Evolutionary conservation across 2,888 invertebrate species (phyloP).

Genomic region (Oscheius sp.): DNA sequence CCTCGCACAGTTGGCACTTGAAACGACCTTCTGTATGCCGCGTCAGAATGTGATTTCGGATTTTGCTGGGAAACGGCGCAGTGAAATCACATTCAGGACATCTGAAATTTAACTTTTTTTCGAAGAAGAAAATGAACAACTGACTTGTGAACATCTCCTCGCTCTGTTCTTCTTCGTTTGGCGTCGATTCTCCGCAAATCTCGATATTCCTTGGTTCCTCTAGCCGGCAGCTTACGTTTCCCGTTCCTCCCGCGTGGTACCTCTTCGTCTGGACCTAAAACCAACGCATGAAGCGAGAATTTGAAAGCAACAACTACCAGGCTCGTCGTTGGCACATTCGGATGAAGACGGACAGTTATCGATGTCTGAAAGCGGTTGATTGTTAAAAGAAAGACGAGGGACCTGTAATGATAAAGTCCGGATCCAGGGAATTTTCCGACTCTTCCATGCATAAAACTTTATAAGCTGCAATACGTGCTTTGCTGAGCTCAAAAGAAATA

Average conservation of each 20-base stretch:
- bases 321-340: too few relatives aligned
- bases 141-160: background rate
- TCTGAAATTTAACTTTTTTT: conserved; percentile 1
- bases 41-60: conserved; percentile 19
- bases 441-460: too few relatives aligned
- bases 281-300: background rate
- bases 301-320: too few relatives aligned
- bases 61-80: conserved; percentile 30
- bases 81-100: conserved; percentile 26
- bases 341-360: too few relatives aligned
- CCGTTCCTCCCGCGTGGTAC: background rate
- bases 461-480: too few relatives aligned
- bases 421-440: too few relatives aligned
- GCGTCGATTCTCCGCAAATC: conserved; percentile 2
- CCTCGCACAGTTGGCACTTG: conserved; percentile 33
- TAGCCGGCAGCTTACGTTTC: background rate
- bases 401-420: too few relatives aligned
- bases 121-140: background rate
- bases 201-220: background rate
- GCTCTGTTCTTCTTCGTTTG: background rate
- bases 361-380: too few relatives aligned
- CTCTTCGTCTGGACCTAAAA: background rate
- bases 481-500: too few relatives aligned
- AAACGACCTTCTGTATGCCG: conserved; percentile 23
- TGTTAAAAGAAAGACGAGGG: too few relatives aligned